phyloP scores from a whole-genome alignment of 2,797 vertebrate species.

The Dallia pectoralis region DNA sequence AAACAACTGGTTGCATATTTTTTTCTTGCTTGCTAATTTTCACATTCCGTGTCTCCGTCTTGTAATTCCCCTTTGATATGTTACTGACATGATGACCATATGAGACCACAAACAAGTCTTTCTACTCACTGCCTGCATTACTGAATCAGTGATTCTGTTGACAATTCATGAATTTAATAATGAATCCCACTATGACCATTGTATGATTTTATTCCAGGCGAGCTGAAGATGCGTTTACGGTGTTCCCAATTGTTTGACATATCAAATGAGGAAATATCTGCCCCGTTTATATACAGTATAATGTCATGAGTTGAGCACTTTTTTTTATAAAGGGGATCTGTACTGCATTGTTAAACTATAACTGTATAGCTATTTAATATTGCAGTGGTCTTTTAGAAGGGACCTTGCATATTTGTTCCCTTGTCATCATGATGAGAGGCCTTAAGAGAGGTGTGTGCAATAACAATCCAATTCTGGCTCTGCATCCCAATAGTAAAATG shows the following conservation, averaged over 20 bases:
- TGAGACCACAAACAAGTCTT: constrained; percentile 13
- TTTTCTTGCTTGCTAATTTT: constrained; percentile 2
- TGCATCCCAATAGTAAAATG: constrained; percentile 16
- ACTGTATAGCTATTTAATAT: constrained; percentile 52
- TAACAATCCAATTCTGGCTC: constrained; percentile 64
- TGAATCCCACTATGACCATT: constrained; percentile 35
- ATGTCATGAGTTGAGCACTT: constrained; percentile 57
- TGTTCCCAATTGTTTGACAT: constrained; percentile 27
- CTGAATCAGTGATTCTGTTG: constrained; percentile 20
- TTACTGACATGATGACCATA: constrained; percentile 45
- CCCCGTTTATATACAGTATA: not conserved
- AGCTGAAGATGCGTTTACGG: constrained; percentile 33
- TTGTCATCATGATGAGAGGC: constrained; percentile 62
- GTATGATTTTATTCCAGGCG: constrained; percentile 21
- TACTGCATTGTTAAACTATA: constrained; percentile 42
- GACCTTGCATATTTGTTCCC: constrained; percentile 43
- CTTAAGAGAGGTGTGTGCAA: constrained; percentile 71
- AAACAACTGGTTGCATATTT: not conserved
- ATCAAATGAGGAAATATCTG: constrained; percentile 33
- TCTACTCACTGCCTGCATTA: not conserved
- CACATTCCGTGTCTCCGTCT: constrained; percentile 17
- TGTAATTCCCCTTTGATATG: constrained; percentile 21
- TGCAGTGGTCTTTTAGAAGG: constrained; percentile 42
- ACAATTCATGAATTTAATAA: not conserved
- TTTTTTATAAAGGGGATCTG: constrained; percentile 28